Evolutionary conservation across 1,140 invertebrate genomes (phyloP).

Genomic region (Scaptodrosophila lebanonensis): DNA sequence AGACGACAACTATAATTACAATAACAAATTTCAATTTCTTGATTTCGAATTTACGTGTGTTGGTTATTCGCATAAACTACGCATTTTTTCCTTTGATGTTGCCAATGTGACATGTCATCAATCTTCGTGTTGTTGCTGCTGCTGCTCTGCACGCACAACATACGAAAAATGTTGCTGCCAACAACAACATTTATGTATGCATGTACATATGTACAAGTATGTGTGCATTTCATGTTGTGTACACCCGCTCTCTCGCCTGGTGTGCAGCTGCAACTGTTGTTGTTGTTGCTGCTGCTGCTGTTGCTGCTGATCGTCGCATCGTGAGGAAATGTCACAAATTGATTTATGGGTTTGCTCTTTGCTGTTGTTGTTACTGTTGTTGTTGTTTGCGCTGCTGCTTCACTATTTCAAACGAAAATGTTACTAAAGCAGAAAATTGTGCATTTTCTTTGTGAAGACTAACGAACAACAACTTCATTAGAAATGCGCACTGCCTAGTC

Average conservation of each 20-base stretch:
- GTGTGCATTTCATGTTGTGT: too few relatives aligned
- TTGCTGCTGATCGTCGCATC: conserved; percentile 10
- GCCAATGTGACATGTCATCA: conserved; percentile 65
- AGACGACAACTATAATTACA: too few relatives aligned
- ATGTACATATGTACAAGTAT: too few relatives aligned
- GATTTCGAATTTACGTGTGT: too few relatives aligned
- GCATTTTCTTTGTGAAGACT: conserved; percentile 43
- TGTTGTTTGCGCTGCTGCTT: not conserved
- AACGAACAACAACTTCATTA: conserved; percentile 64
- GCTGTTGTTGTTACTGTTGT: conserved; percentile 12
- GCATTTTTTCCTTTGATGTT: too few relatives aligned
- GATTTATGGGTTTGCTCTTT: conserved; percentile 61
- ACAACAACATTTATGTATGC: too few relatives aligned
- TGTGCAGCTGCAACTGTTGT: conserved; percentile 19
- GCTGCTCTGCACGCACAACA: not conserved
- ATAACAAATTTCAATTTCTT: too few relatives aligned
- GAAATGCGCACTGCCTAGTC: conserved; percentile 53
- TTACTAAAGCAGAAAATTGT: conserved; percentile 19
- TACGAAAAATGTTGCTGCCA: too few relatives aligned
- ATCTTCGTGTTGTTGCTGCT: conserved; percentile 43
- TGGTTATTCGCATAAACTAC: too few relatives aligned
- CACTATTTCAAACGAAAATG: not conserved
- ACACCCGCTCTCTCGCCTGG: too few relatives aligned
- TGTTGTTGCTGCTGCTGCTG: conserved; percentile 7
- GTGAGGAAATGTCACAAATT: conserved; percentile 74